Conservation (phyloP, 2,797 vertebrate species). For the Falco concolor region DNA sequence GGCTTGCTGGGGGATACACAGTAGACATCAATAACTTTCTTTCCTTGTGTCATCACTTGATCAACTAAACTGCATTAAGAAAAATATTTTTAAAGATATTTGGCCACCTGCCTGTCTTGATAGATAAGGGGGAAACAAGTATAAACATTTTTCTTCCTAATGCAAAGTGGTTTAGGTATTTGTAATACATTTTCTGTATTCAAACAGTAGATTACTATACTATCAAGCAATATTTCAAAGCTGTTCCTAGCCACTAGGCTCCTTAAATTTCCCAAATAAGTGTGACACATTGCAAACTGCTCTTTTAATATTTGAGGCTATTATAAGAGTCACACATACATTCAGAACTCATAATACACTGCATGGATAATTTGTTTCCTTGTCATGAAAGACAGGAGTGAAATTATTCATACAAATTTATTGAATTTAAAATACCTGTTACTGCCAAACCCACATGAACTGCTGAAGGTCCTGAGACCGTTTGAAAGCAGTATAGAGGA, state of each 20-base stretch:
- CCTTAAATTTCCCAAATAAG: neutral
- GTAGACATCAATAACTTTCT: neutral
- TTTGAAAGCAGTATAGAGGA: neutral
- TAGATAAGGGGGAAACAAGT: accelerated
- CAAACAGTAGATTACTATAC: neutral
- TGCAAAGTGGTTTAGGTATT: neutral
- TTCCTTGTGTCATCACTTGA: neutral
- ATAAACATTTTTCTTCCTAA: neutral
- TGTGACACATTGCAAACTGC: neutral
- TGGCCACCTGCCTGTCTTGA: neutral
- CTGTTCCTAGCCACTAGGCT: neutral
- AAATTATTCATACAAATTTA: neutral
- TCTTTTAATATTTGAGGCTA: neutral
- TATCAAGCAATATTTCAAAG: neutral
- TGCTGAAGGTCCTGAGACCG: neutral
- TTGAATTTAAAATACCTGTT: neutral
- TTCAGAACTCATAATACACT: neutral
- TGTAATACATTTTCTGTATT: neutral
- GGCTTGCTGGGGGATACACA: neutral
- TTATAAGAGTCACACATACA: neutral
- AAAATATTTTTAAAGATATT: neutral
- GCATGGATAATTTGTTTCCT: neutral
- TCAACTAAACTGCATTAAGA: neutral
- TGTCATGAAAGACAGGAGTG: neutral
- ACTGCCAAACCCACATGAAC: neutral